These are phyloP conservation scores for Choristoneura fumiferana DNA, from an alignment of 1,140 invertebrate species.

Conservation along the genomic window DNA sequence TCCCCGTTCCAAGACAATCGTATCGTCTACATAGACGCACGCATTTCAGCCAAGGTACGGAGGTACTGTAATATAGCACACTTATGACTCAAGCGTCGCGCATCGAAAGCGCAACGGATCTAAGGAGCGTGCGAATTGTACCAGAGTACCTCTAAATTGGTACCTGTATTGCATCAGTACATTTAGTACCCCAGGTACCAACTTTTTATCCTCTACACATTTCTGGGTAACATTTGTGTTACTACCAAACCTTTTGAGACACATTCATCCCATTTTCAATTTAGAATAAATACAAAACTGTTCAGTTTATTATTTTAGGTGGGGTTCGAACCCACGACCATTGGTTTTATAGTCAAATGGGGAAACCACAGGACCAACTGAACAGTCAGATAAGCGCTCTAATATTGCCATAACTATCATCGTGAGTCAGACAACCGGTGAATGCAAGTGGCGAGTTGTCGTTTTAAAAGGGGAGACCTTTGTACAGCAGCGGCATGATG, in stretches of 20 bases:
- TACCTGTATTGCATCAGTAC: too few species aligned
- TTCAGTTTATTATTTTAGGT: neutral
- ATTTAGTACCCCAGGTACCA: too few species aligned
- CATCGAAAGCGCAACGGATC: conserved; percentile 20
- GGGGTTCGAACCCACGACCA: conserved; percentile 2
- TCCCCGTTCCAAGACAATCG: conserved; percentile 16
- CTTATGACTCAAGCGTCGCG: conserved; percentile 25
- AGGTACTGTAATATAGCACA: conserved; percentile 20
- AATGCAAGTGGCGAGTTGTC: too few species aligned
- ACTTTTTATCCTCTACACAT: too few species aligned
- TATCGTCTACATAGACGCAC: neutral
- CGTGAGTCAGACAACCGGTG: too few species aligned
- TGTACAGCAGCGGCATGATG: too few species aligned
- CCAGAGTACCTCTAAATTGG: too few species aligned
- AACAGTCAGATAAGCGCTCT: too few species aligned
- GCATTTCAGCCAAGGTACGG: conserved; percentile 9
- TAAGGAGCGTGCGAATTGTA: conserved; percentile 22
- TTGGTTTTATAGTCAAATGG: neutral
- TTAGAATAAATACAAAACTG: neutral
- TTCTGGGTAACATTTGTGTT: too few species aligned
- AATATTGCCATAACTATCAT: too few species aligned
- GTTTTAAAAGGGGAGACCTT: too few species aligned
- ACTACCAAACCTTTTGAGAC: too few species aligned
- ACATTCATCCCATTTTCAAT: neutral
- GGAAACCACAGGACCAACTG: neutral